A percentile compares a stretch with the other conserved stretches of the same genome.
Conservation (phyloP, 2,888 invertebrate species). For the Iselma pallidipennis region DNA sequence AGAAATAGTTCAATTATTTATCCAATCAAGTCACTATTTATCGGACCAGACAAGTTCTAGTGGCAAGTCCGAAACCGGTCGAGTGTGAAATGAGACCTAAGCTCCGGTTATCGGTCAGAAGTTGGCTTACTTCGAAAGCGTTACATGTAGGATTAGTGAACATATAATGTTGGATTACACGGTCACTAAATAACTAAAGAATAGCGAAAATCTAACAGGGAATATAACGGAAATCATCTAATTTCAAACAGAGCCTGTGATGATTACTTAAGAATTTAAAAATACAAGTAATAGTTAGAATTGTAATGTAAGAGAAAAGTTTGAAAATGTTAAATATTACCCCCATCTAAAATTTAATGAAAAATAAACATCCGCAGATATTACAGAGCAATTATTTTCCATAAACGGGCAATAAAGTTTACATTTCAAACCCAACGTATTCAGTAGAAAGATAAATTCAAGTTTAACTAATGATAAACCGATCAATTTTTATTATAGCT, state of each 20-base stretch:
- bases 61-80: conserved; percentile 38
- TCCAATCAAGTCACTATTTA: conserved; percentile 47
- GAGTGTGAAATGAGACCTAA: conserved; percentile 47
- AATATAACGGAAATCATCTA: neutral
- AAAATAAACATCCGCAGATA: conserved; percentile 22
- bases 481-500: neutral
- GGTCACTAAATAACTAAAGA: conserved; percentile 45
- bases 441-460: conserved; percentile 6
- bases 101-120: conserved; percentile 40
- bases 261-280: neutral
- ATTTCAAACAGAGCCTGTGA: no score
- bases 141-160: conserved; percentile 44
- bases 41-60: conserved; percentile 44
- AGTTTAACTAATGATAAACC: neutral
- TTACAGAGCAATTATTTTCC: conserved; percentile 21
- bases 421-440: neutral
- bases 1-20: conserved; percentile 47
- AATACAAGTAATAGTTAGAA: neutral
- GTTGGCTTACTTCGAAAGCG: conserved; percentile 31
- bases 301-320: neutral
- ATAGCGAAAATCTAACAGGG: conserved; percentile 18
- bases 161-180: conserved; percentile 47
- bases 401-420: conserved; percentile 15
- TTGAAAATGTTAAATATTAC: conserved; percentile 16
- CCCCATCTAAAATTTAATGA: conserved; percentile 14